phyloP scores from a whole-genome alignment of 2,113 vertebrate species.

The Neolamprologus fasciatus region DNA sequence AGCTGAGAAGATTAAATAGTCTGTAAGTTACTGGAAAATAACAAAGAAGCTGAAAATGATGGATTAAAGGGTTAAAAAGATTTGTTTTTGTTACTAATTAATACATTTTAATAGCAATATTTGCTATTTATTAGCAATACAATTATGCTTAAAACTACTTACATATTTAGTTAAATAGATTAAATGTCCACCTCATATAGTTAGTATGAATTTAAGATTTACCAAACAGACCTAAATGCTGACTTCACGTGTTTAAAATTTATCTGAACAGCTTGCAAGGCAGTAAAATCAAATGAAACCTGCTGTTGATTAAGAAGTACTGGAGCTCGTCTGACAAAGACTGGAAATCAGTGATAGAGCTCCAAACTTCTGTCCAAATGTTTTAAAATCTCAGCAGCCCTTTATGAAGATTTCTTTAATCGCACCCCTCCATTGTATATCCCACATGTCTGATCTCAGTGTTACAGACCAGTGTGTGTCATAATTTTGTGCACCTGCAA shows the following conservation, averaged over 20 bases:
- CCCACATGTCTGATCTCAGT: background rate
- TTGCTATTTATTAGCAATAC: background rate
- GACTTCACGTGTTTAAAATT: background rate
- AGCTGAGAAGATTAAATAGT: background rate
- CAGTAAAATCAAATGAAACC: background rate
- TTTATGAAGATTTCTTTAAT: background rate
- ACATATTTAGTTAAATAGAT: background rate
- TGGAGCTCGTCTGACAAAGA: background rate
- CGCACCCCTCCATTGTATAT: background rate
- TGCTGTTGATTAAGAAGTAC: background rate
- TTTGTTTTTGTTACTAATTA: background rate
- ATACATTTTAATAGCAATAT: background rate
- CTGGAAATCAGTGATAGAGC: background rate
- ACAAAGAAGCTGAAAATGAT: background rate
- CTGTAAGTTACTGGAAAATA: background rate
- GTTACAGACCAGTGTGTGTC: background rate
- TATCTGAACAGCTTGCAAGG: background rate
- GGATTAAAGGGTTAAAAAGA: background rate
- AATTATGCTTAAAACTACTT: background rate
- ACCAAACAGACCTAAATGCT: background rate
- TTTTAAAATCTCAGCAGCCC: background rate
- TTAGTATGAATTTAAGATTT: background rate
- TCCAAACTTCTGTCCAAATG: background rate
- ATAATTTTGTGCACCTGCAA: background rate
- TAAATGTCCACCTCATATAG: background rate